Evolutionary conservation across 2,888 invertebrate species (phyloP).

Genomic region (Cephus pygmeus): DNA sequence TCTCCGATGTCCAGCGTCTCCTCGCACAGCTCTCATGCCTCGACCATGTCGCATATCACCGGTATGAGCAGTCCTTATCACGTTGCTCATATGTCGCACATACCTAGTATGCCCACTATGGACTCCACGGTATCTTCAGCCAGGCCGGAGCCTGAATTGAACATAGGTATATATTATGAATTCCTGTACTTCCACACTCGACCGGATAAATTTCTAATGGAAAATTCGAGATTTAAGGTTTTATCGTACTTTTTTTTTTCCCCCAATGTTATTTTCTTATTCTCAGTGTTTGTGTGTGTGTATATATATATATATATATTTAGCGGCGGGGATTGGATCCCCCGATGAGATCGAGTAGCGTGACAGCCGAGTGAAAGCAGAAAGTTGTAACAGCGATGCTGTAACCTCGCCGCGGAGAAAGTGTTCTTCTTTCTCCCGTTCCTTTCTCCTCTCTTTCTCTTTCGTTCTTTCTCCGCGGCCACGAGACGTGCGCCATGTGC

Average conservation of each 20-base stretch:
- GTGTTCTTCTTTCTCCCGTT: slow-evolving; percentile 61
- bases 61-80: slow-evolving; percentile 50
- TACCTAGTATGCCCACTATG: slow-evolving; percentile 61
- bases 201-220: neutral
- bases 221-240: neutral
- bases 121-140: slow-evolving; percentile 63
- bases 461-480: neutral
- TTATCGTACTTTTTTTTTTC: neutral
- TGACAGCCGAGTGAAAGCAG: slow-evolving; percentile 60
- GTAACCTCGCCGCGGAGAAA: slow-evolving; percentile 52
- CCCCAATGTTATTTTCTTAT: neutral
- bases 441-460: slow-evolving; percentile 43
- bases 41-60: slow-evolving; percentile 36
- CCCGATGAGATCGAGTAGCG: slow-evolving; percentile 26
- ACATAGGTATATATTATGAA: slow-evolving; percentile 72
- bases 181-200: neutral
- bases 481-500: neutral
- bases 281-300: neutral
- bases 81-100: slow-evolving; percentile 31
- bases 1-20: slow-evolving; percentile 67
- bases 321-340: neutral
- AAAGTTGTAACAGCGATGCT: slow-evolving; percentile 58
- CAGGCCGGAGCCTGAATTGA: slow-evolving; percentile 75
- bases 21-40: slow-evolving; percentile 45
- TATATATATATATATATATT: neutral